Evolutionary conservation across 2,888 invertebrate species (phyloP).

Genomic region (Molorchus minor): DNA sequence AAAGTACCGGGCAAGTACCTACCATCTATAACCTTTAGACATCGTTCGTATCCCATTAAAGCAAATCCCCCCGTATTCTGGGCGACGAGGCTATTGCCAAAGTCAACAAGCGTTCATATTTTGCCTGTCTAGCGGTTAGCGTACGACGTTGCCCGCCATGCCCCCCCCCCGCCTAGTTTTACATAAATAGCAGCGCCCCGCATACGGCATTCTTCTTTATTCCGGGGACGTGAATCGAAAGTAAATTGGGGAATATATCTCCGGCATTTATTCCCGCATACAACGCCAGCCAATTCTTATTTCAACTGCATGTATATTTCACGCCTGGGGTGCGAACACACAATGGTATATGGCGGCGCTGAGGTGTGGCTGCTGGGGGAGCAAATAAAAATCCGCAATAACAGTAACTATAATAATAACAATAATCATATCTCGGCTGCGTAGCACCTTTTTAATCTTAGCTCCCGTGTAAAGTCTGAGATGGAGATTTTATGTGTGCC

Average conservation of each 20-base stretch:
- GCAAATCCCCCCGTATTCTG: too few species aligned
- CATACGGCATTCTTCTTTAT: conserved; percentile 50
- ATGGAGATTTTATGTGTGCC: conserved; percentile 5
- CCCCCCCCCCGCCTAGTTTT: conserved; percentile 47
- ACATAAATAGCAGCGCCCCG: conserved; percentile 51
- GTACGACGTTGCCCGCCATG: too few species aligned
- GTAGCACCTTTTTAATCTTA: conserved; percentile 20
- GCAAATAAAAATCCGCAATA: conserved; percentile 35
- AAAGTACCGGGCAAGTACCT: too few species aligned
- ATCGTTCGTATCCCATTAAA: too few species aligned
- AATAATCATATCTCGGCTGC: conserved; percentile 35
- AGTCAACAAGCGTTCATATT: conserved; percentile 19
- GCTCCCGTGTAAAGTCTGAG: conserved; percentile 5
- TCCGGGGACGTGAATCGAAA: conserved; percentile 50
- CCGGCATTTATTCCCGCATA: conserved; percentile 37
- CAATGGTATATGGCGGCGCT: conserved; percentile 27
- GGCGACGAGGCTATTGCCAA: too few species aligned
- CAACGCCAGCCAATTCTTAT: conserved; percentile 35
- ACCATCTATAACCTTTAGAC: too few species aligned
- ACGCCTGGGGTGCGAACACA: conserved; percentile 28
- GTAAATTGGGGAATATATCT: conserved; percentile 47
- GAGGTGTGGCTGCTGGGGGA: conserved; percentile 23
- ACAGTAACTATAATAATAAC: conserved; percentile 39
- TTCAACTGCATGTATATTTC: conserved; percentile 35
- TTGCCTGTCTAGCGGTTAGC: conserved; percentile 25